These are phyloP conservation scores for Mylabris sibirica DNA, from an alignment of 2,888 invertebrate genomes.

Conservation along the genomic window DNA sequence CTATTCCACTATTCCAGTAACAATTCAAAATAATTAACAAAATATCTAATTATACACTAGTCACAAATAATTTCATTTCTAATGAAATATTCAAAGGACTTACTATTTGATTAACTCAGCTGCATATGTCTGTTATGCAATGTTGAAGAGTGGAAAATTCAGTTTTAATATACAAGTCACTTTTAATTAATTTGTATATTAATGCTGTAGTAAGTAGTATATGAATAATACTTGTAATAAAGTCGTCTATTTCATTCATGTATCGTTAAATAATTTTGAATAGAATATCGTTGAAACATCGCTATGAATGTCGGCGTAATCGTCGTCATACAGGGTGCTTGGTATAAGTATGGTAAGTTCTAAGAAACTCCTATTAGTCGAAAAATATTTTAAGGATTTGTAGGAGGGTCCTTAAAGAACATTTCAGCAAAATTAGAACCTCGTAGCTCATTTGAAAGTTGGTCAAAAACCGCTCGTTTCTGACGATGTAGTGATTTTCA, in stretches of 20 bases:
- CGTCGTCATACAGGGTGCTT: too few species aligned
- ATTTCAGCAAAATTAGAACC: too few species aligned
- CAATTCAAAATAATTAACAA: neutral
- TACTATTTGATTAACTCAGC: neutral
- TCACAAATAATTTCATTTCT: neutral
- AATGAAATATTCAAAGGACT: neutral
- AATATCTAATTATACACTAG: neutral
- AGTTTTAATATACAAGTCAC: conserved; percentile 17
- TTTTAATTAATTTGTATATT: conserved; percentile 1
- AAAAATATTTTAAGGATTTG: too few species aligned
- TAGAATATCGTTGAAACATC: conserved; percentile 1
- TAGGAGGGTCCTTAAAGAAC: too few species aligned
- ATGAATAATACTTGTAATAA: neutral
- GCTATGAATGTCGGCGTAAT: too few species aligned
- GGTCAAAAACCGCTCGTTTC: too few species aligned
- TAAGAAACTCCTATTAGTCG: too few species aligned
- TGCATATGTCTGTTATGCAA: neutral
- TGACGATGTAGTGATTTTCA: too few species aligned
- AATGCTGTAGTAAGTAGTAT: neutral
- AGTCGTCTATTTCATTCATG: neutral
- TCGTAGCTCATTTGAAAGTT: too few species aligned
- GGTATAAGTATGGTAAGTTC: too few species aligned
- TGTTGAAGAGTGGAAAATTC: neutral
- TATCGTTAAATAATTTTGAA: conserved; percentile 22
- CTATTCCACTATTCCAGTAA: neutral